These are phyloP conservation scores for Acanthopagrus latus DNA, from an alignment of 2,797 vertebrate genomes.

Conservation along the genomic window DNA sequence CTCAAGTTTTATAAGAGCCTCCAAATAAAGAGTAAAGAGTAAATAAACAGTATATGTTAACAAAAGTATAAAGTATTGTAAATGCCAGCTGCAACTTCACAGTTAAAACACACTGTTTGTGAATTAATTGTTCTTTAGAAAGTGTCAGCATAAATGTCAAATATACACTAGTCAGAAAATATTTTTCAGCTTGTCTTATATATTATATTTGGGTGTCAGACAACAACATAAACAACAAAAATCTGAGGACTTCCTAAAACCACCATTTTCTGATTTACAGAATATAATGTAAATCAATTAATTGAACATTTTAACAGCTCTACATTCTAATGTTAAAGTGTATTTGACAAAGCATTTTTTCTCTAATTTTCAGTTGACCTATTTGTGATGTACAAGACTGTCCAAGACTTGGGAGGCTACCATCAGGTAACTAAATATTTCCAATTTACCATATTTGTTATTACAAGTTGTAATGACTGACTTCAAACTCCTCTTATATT, in stretches of 20 bases:
- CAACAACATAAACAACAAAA: neutral
- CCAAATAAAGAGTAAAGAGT: too few relatives aligned
- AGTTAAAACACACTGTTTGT: too few relatives aligned
- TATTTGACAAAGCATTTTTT: conserved; percentile 16
- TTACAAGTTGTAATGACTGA: neutral
- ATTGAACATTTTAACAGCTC: neutral
- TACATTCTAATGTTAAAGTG: neutral
- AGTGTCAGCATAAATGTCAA: too few relatives aligned
- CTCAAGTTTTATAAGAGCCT: too few relatives aligned
- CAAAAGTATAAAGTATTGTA: too few relatives aligned
- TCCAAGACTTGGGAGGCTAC: conserved; percentile 83
- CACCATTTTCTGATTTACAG: neutral
- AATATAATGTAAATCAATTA: fast-evolving
- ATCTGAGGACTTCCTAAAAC: neutral
- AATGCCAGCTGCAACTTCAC: too few relatives aligned
- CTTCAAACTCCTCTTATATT: neutral
- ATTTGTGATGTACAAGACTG: conserved; percentile 85
- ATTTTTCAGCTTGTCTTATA: too few relatives aligned
- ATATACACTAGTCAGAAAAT: too few relatives aligned
- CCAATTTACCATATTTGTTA: neutral
- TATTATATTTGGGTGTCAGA: neutral
- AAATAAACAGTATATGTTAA: too few relatives aligned
- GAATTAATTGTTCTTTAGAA: too few relatives aligned
- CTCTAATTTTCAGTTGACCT: conserved; percentile 81
- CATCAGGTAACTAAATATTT: conserved; percentile 78